Percentiles rank a stretch among this genome's conserved stretches.
Evolutionary conservation across 2,888 invertebrate species (phyloP).

Genomic region (Andrena minutula): DNA sequence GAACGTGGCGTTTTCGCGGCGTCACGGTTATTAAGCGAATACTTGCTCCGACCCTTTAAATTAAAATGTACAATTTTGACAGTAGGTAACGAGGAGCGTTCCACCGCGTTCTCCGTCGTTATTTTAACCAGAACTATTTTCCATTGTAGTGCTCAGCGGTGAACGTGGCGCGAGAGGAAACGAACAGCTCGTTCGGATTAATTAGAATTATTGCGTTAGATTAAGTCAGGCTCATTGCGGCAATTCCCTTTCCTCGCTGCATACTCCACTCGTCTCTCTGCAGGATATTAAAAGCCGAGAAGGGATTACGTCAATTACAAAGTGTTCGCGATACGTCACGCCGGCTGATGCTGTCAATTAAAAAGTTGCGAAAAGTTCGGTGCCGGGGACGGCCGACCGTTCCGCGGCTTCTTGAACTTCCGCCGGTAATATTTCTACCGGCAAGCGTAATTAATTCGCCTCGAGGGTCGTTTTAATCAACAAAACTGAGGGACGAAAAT

Average conservation of each 20-base stretch:
- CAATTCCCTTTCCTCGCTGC: background rate
- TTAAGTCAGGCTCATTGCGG: constrained; percentile 22
- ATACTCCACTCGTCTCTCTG: background rate
- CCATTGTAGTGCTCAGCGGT: constrained; percentile 26
- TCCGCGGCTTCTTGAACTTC: constrained; percentile 15
- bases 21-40: constrained; percentile 62
- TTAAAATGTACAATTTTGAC: constrained; percentile 68
- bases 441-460: constrained; percentile 37
- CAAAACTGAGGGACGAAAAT: constrained; percentile 3
- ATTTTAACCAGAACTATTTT: constrained; percentile 39
- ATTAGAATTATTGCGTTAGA: constrained; percentile 66
- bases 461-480: constrained; percentile 18
- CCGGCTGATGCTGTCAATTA: constrained; percentile 59
- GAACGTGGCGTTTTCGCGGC: background rate
- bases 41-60: constrained; percentile 56
- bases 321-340: constrained; percentile 47
- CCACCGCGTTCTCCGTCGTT: constrained; percentile 32
- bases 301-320: constrained; percentile 61
- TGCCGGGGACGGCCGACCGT: constrained; percentile 6
- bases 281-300: constrained; percentile 35
- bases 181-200: constrained; percentile 42
- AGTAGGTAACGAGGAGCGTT: constrained; percentile 30
- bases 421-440: constrained; percentile 7
- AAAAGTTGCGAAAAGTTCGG: constrained; percentile 49
- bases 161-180: background rate